phyloP scores from a whole-genome alignment of 2,888 invertebrate genomes.

The Endotricha flammealis region DNA sequence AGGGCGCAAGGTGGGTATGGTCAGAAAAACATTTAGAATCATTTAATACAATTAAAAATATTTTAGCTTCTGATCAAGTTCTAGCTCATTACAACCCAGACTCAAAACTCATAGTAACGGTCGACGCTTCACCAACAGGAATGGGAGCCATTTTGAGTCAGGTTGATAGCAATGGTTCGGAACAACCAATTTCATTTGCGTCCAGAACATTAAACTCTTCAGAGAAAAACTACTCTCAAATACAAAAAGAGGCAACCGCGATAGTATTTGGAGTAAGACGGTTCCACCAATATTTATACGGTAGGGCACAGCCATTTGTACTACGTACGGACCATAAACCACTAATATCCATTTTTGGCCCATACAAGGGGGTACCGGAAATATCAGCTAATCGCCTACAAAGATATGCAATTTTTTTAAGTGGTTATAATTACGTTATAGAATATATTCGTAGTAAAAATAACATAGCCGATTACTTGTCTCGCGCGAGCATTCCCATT shows the following conservation, averaged over 20 bases:
- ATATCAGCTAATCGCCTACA: slow-evolving; percentile 20
- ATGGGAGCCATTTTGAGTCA: not conserved
- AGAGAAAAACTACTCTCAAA: slow-evolving; percentile 16
- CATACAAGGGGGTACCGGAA: slow-evolving; percentile 18
- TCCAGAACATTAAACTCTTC: not conserved
- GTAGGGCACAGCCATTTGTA: slow-evolving; percentile 15
- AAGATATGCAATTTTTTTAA: slow-evolving; percentile 18
- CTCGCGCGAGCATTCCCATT: too few relatives aligned
- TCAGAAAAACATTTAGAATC: too few relatives aligned
- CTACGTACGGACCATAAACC: slow-evolving; percentile 21
- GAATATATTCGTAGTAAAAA: too few relatives aligned
- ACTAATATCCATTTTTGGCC: slow-evolving; percentile 17
- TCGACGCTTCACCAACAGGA: not conserved
- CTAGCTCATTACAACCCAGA: not conserved
- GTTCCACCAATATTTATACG: slow-evolving; percentile 21
- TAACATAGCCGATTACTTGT: too few relatives aligned
- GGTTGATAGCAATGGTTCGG: not conserved
- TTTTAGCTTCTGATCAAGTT: too few relatives aligned
- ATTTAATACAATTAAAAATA: too few relatives aligned
- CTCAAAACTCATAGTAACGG: not conserved
- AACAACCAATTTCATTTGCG: not conserved
- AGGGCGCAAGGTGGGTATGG: too few relatives aligned
- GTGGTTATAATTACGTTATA: too few relatives aligned
- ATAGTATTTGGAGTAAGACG: slow-evolving; percentile 13
- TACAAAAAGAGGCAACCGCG: slow-evolving; percentile 20